Evolutionary conservation across 2,113 vertebrate species (phyloP).

Genomic region (Chamaetylas fuelleborni): DNA sequence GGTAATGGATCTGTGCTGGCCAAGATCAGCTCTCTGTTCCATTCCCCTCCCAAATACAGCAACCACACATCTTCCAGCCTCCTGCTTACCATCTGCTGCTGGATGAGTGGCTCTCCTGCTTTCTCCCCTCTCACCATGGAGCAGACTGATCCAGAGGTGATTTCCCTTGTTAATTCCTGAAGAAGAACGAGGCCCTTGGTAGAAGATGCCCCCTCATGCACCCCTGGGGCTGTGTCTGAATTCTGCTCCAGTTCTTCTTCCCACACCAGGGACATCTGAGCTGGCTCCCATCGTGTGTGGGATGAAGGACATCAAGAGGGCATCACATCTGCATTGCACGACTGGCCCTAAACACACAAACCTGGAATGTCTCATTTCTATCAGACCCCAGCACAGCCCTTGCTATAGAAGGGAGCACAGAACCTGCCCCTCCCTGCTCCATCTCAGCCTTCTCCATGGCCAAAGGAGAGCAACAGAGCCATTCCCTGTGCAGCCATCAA

Average conservation of each 20-base stretch:
- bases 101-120: neutral
- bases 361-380: neutral
- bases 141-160: neutral
- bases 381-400: neutral
- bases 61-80: neutral
- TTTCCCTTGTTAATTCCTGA: neutral
- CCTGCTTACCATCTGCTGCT: neutral
- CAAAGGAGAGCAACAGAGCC: neutral
- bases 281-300: neutral
- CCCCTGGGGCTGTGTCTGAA: neutral
- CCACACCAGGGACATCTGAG: rapidly evolving
- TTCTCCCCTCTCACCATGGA: neutral
- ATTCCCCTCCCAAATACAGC: neutral
- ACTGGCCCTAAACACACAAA: neutral
- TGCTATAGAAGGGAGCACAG: neutral
- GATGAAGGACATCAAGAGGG: neutral
- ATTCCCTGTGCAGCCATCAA: neutral
- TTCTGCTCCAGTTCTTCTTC: neutral
- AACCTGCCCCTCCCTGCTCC: neutral
- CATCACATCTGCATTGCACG: neutral
- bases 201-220: neutral
- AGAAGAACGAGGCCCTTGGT: neutral
- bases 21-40: neutral
- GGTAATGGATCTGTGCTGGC: neutral
- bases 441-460: neutral